phyloP scores from a whole-genome alignment of 2,797 vertebrate genomes.

The Coregonus suidteri region DNA sequence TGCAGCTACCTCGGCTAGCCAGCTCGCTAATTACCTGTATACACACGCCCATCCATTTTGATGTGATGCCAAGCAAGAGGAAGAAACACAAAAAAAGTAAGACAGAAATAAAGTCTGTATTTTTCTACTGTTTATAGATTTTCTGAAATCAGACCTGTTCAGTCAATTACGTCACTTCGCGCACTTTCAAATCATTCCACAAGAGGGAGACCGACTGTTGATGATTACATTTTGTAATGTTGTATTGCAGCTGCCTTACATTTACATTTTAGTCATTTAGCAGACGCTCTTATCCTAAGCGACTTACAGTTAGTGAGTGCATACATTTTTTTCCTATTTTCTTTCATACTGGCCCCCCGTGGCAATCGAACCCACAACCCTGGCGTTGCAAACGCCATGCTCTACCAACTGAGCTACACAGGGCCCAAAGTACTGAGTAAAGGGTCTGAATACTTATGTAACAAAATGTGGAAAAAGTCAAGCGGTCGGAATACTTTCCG shows the following conservation, averaged over 20 bases:
- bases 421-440: too few species aligned
- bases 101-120: background rate
- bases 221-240: background rate
- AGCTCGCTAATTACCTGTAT: background rate
- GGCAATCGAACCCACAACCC: too few species aligned
- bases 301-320: too few species aligned
- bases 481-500: too few species aligned
- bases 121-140: background rate
- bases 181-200: conserved; percentile 42
- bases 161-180: background rate
- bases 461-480: too few species aligned
- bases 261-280: too few species aligned
- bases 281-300: too few species aligned
- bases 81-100: background rate
- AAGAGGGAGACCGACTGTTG: conserved; percentile 53
- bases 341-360: too few species aligned
- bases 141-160: background rate
- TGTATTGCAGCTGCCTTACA: background rate
- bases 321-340: too few species aligned
- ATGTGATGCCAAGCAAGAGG: background rate
- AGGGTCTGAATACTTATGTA: too few species aligned
- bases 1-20: background rate
- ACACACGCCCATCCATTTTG: background rate
- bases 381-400: too few species aligned
- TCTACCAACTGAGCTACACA: too few species aligned